These are phyloP conservation scores for Agrotis segetum DNA, from an alignment of 2,888 invertebrate genomes.

Conservation along the genomic window DNA sequence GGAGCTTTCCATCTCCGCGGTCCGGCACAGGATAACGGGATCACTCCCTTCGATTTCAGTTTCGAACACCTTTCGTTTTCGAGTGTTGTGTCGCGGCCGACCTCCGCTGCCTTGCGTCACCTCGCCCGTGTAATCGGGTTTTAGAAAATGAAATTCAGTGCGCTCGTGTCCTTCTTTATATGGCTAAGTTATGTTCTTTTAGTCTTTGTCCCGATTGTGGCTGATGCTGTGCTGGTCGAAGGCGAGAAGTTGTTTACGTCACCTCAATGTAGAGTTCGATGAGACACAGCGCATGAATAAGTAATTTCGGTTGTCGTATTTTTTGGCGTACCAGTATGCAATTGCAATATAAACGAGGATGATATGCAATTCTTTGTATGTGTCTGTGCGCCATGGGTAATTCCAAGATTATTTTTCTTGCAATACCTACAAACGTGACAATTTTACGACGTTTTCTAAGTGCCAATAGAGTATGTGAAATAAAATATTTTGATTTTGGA, in stretches of 20 bases:
- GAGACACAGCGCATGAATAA: slow-evolving; percentile 38
- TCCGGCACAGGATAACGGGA: slow-evolving; percentile 88
- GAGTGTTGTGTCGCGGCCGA: slow-evolving; percentile 83
- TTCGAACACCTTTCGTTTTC: slow-evolving; percentile 89
- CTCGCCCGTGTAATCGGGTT: slow-evolving; percentile 86
- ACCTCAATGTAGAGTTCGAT: slow-evolving; percentile 23
- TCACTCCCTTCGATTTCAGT: slow-evolving; percentile 88
- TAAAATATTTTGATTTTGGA: no score
- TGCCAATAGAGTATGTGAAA: no score
- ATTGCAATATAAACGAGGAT: slow-evolving; percentile 29
- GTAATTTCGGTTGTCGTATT: slow-evolving; percentile 16
- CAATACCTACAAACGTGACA: no score
- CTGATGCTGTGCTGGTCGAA: slow-evolving; percentile 54
- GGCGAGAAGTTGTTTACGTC: slow-evolving; percentile 34
- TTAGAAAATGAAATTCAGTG: slow-evolving; percentile 90
- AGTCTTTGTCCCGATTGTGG: slow-evolving; percentile 71
- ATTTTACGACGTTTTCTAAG: no score
- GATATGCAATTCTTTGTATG: slow-evolving; percentile 16
- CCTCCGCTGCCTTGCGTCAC: slow-evolving; percentile 84
- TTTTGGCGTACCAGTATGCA: slow-evolving; percentile 17
- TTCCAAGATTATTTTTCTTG: not conserved
- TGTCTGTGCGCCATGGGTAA: not conserved
- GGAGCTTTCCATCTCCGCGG: slow-evolving; percentile 87
- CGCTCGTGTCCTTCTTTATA: slow-evolving; percentile 86
- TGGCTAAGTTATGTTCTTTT: slow-evolving; percentile 82